Conservation (phyloP, 37 sponge, comb jelly and placozoan species). For the Crambe crambe region DNA sequence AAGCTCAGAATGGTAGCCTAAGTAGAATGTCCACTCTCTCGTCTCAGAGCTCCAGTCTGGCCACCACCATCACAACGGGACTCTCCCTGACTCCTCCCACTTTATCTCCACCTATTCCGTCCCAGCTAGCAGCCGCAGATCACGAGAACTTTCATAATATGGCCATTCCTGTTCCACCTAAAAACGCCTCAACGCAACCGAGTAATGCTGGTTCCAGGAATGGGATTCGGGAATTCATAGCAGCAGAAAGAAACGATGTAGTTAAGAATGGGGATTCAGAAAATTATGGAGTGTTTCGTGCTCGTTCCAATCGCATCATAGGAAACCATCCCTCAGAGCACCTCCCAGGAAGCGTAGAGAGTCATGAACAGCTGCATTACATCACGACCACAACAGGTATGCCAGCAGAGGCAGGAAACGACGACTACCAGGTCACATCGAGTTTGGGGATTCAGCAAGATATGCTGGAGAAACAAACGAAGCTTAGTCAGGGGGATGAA, state of each 20-base stretch:
- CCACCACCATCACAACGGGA: background rate
- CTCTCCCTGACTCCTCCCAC: background rate
- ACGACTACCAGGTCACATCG: background rate
- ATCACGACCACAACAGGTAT: background rate
- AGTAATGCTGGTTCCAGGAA: background rate
- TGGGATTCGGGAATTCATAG: background rate
- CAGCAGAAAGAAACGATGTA: too few relatives aligned
- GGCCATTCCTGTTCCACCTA: background rate
- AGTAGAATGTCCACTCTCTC: background rate
- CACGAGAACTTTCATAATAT: constrained; percentile 1
- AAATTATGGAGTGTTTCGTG: background rate
- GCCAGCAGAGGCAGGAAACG: background rate
- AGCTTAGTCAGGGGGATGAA: background rate
- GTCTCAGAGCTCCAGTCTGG: background rate
- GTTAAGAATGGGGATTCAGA: background rate
- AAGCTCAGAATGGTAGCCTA: background rate
- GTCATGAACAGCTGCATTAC: constrained; percentile 21
- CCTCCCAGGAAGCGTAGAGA: background rate
- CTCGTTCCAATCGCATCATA: background rate
- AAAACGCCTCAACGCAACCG: background rate
- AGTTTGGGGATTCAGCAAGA: background rate
- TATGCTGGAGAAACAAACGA: background rate
- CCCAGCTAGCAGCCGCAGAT: background rate
- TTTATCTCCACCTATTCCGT: background rate
- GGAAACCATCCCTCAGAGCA: background rate